Conservation (phyloP, 2,888 invertebrate species). For the Bellardia bayeri region DNA sequence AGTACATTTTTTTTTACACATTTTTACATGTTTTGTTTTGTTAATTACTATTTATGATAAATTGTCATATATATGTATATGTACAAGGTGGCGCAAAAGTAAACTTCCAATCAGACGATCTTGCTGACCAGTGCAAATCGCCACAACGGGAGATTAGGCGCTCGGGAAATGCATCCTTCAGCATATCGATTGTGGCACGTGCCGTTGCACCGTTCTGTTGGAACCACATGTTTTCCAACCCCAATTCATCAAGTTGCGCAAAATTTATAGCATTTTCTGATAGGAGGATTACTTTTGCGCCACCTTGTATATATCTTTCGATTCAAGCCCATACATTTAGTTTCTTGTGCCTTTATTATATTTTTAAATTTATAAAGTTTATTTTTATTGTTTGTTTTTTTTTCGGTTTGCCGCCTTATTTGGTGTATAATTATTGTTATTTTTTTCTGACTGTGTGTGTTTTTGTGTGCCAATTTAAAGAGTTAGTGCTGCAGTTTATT, state of each 20-base stretch:
- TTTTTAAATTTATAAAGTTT: slow-evolving; percentile 8
- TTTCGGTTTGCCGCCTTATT: slow-evolving; percentile 34
- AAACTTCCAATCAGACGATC: too few relatives aligned
- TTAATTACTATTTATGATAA: slow-evolving; percentile 40
- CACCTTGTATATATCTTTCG: too few relatives aligned
- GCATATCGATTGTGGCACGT: too few relatives aligned
- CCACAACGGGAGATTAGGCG: too few relatives aligned
- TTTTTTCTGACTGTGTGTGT: background rate
- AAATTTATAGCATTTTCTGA: too few relatives aligned
- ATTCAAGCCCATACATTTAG: background rate
- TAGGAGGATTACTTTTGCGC: too few relatives aligned
- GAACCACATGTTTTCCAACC: too few relatives aligned
- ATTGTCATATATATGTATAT: slow-evolving; percentile 9
- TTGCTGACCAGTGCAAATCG: too few relatives aligned
- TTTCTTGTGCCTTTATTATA: background rate
- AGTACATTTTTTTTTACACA: background rate
- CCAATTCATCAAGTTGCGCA: too few relatives aligned
- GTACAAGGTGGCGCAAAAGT: too few relatives aligned
- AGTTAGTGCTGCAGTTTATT: slow-evolving; percentile 24
- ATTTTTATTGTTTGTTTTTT: slow-evolving; percentile 18
- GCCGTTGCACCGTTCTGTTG: too few relatives aligned
- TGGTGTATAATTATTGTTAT: background rate
- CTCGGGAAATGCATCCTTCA: too few relatives aligned
- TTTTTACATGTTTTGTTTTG: slow-evolving; percentile 30
- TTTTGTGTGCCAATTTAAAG: slow-evolving; percentile 34